phyloP scores from a whole-genome alignment of 2,113 vertebrate species.

The Callorhinus ursinus region DNA sequence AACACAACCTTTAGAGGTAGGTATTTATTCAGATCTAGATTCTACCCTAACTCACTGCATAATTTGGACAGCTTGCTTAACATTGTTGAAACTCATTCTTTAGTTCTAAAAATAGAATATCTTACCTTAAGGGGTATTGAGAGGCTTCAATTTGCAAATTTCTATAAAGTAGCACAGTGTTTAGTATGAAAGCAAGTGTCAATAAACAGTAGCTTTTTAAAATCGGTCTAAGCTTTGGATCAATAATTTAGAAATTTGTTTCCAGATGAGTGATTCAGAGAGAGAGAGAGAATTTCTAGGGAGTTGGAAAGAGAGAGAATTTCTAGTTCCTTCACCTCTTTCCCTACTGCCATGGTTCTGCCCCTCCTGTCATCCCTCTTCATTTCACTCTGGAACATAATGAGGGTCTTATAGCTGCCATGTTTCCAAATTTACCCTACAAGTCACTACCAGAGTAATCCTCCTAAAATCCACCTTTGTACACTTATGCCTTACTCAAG shows the following conservation, averaged over 20 bases:
- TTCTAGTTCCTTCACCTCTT: not conserved
- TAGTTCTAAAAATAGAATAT: not conserved
- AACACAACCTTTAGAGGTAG: not conserved
- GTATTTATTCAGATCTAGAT: not conserved
- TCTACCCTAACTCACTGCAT: not conserved
- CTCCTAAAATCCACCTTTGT: not conserved
- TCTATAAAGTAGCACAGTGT: not conserved
- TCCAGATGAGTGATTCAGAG: not conserved
- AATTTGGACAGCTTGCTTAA: not conserved
- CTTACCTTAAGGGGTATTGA: not conserved
- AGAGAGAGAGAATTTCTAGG: not conserved
- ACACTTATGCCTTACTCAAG: not conserved
- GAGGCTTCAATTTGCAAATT: constrained; percentile 7
- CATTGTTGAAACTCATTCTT: not conserved
- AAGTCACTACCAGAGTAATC: not conserved
- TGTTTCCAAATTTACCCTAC: not conserved
- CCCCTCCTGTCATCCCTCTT: not conserved
- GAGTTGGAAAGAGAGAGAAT: not conserved
- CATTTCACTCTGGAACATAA: not conserved
- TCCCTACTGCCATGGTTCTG: not conserved
- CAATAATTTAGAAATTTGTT: not conserved
- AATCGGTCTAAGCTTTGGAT: not conserved
- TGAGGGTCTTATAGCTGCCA: not conserved
- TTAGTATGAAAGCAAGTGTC: not conserved
- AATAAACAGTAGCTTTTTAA: not conserved